These are phyloP conservation scores for Caranx ignobilis DNA, from an alignment of 2,113 vertebrate genomes.

Conservation along the genomic window DNA sequence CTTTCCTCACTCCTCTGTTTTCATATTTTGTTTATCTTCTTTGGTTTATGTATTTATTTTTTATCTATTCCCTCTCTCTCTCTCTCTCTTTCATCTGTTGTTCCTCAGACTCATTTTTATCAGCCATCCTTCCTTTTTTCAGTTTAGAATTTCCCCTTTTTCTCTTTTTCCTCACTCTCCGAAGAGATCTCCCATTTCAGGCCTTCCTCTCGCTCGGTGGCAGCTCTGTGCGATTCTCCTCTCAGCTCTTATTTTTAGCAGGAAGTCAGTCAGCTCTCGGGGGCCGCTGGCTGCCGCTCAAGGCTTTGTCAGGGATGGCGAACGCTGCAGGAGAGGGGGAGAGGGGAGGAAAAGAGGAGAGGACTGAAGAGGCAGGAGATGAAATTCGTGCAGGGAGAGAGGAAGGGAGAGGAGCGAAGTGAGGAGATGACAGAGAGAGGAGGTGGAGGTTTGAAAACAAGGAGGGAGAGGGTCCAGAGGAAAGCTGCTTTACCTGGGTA, in stretches of 20 bases:
- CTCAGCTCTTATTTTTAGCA: slow-evolving; percentile 71
- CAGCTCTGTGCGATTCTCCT: slow-evolving; percentile 44
- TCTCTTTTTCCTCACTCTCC: not conserved
- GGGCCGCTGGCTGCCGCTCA: slow-evolving; percentile 69
- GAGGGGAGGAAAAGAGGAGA: not conserved
- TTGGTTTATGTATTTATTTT: not conserved
- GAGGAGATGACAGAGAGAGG: slow-evolving; percentile 15
- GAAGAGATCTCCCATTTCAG: slow-evolving; percentile 6
- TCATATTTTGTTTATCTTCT: not conserved
- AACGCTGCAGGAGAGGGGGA: slow-evolving; percentile 35
- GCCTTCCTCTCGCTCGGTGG: slow-evolving; percentile 25
- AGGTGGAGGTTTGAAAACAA: too few species aligned
- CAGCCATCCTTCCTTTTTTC: not conserved
- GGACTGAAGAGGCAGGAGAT: slow-evolving; percentile 33
- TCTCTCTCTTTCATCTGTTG: not conserved
- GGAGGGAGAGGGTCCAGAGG: slow-evolving; percentile 9
- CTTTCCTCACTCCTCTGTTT: not conserved
- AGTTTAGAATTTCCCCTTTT: not conserved
- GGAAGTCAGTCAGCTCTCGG: slow-evolving; percentile 62
- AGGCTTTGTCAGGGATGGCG: slow-evolving; percentile 63
- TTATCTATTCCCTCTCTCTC: not conserved
- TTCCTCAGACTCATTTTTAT: not conserved
- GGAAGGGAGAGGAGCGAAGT: not conserved
- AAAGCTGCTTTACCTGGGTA: slow-evolving; percentile 23
- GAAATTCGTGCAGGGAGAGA: slow-evolving; percentile 33